Base-by-base conservation (phyloP, 2,113 vertebrate species). In the Morone chrysops region DNA sequence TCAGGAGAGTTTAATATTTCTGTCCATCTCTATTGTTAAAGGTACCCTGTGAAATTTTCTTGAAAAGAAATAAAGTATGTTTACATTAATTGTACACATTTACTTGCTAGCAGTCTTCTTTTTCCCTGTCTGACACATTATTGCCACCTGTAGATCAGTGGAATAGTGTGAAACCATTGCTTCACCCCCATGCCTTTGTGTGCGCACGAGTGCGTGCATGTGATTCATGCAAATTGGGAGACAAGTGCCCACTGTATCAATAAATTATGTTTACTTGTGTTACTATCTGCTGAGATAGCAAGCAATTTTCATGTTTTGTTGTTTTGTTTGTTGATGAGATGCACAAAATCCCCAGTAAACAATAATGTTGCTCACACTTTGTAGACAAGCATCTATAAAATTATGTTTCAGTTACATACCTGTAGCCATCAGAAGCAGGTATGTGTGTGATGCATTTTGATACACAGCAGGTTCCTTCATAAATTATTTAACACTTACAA, bases 171-270 rank as follows among this genome's bases (percentile, higher is more conserved):
- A 16, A 16, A 17, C 14, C 14, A 0, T 31, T 31, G 31, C 31
- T 31, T 31, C 31, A 31, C 31, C 31, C 31, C 31, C 31, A 31
- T 31, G 3, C 31, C 2, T 31, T 31, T 31, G 31, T 31, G 31
- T 31, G 31, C 3, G 31, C 3, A 31, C 31, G n/a, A n/a, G 31
- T 31, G 31, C 7, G 16, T 38, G 57, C 14, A 8, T 36, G 25
- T 36, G 56, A 62, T 78, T 47, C 40, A 61, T 62, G 40, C 47
- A 61, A 62, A 56, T 8, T 74, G 8, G 69, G 38, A 57, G 54
- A 14, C 25, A 73, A 72, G 31, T 59, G 8, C 20, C 31, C 31
- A 31, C 3, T 3, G 14, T 68, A 18, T 62, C 22, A 61, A 25
- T 36, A 56, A 18, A 43, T 31, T 61, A 31, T 36, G 63, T 69